Evolutionary conservation across 2,113 vertebrate species (phyloP).

Genomic region (Pseudolaguvia tuberculata): DNA sequence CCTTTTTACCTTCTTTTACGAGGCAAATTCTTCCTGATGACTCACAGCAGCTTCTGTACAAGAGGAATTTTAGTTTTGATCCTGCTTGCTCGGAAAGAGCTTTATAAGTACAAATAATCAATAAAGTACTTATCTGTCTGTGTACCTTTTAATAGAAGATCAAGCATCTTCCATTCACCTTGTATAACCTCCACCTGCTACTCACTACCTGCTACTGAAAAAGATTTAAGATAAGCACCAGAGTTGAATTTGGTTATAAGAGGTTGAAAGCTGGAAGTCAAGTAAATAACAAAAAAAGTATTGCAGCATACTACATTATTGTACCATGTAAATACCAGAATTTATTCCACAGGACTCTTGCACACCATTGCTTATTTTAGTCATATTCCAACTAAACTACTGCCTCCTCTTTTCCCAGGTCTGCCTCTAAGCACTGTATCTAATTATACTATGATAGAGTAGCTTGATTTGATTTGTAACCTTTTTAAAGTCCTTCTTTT

Average conservation of each 20-base stretch:
- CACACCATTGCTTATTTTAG: too few relatives aligned
- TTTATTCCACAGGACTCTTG: too few relatives aligned
- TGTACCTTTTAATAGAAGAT: slow-evolving; percentile 12
- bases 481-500: too few relatives aligned
- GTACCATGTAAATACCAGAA: too few relatives aligned
- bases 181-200: slow-evolving; percentile 3
- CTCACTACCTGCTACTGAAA: neutral
- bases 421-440: too few relatives aligned
- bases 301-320: too few relatives aligned
- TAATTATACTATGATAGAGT: too few relatives aligned
- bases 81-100: neutral
- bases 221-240: neutral
- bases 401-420: too few relatives aligned
- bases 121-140: neutral
- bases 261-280: too few relatives aligned
- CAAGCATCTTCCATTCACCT: neutral
- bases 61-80: neutral
- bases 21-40: neutral
- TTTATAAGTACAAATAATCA: neutral
- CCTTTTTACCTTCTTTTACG: neutral
- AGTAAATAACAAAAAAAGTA: too few relatives aligned
- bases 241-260: neutral
- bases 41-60: neutral
- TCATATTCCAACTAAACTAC: too few relatives aligned
- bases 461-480: too few relatives aligned